phyloP scores from a whole-genome alignment of 30 jellyfish, hydroid and myxozoan species.

The Hydractinia symbiolongicarpus region DNA sequence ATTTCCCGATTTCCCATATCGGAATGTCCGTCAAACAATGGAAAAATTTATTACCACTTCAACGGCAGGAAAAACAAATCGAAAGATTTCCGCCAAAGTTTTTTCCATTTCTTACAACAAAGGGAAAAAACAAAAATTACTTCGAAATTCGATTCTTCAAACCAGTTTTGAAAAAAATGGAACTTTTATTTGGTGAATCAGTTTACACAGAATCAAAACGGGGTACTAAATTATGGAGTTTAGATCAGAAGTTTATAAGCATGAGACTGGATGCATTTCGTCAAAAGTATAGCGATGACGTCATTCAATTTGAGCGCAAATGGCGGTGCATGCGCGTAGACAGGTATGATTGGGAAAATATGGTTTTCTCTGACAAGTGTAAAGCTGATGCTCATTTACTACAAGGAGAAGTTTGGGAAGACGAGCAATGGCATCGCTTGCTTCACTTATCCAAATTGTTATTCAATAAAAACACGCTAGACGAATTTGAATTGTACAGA shows the following conservation, averaged over 20 bases:
- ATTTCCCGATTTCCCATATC: slow-evolving; percentile 6
- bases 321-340: background rate
- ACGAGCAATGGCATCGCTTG: slow-evolving; percentile 4
- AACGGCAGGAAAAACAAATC: background rate
- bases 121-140: no score
- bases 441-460: background rate
- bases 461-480: background rate
- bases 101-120: no score
- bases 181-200: background rate
- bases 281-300: background rate
- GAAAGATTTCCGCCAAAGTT: no score
- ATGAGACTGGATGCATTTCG: background rate
- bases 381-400: slow-evolving; percentile 12
- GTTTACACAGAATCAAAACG: background rate
- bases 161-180: no score
- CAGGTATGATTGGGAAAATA: slow-evolving; percentile 1
- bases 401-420: slow-evolving; percentile 10
- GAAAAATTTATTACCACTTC: background rate
- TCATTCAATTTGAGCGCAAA: background rate
- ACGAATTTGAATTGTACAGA: background rate
- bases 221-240: background rate
- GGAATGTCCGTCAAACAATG: background rate
- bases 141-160: no score
- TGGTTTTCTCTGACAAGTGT: background rate
- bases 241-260: slow-evolving; percentile 1